phyloP scores from a whole-genome alignment of 2,797 vertebrate species.

The Steatocranus sp. region DNA sequence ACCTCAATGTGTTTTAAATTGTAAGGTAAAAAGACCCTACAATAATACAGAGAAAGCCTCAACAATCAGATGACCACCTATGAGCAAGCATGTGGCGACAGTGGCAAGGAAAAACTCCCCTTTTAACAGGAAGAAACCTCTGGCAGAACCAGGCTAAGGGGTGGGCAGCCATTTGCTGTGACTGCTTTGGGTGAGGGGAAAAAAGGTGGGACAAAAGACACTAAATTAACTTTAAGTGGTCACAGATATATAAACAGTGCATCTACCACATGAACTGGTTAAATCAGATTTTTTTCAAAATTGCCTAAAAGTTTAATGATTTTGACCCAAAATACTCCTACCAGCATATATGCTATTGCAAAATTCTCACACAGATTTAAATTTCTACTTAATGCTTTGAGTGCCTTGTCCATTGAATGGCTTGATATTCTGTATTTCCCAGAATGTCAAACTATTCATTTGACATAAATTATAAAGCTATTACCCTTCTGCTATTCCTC shows the following conservation, averaged over 20 bases:
- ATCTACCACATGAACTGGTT: background rate
- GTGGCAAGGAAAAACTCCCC: background rate
- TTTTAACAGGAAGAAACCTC: background rate
- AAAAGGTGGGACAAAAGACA: background rate
- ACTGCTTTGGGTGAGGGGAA: background rate
- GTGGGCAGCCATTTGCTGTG: background rate
- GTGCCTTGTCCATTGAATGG: background rate
- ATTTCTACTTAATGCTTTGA: background rate
- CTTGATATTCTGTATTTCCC: background rate
- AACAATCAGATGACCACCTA: background rate
- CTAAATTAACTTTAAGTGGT: background rate
- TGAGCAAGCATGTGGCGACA: background rate
- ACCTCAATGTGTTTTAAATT: background rate
- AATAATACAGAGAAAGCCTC: background rate
- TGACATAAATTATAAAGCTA: background rate
- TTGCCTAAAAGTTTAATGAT: background rate
- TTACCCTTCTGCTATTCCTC: background rate
- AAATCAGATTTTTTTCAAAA: background rate
- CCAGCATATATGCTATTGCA: background rate
- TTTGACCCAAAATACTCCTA: background rate
- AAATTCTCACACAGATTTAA: background rate
- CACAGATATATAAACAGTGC: background rate
- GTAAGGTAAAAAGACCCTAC: background rate
- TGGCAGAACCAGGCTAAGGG: background rate
- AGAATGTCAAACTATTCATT: background rate